Conservation (phyloP, 2,888 invertebrate genomes). For the Dioctria linearis region DNA sequence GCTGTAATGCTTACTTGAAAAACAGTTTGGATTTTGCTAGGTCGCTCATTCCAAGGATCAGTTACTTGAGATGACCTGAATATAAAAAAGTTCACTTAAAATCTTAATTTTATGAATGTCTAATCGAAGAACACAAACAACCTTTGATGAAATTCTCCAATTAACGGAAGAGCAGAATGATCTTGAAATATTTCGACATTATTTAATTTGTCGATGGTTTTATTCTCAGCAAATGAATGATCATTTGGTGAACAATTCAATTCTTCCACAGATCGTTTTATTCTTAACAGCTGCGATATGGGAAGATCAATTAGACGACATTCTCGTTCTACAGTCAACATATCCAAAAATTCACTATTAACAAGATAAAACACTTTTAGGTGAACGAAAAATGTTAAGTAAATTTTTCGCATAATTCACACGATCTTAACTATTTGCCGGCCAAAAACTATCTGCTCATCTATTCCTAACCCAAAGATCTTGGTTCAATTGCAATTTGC, state of each 20-base stretch:
- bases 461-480: neutral
- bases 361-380: neutral
- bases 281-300: constrained; percentile 78
- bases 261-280: constrained; percentile 70
- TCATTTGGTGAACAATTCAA: constrained; percentile 59
- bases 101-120: neutral
- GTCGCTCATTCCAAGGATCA: constrained; percentile 66
- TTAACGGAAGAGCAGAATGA: constrained; percentile 62
- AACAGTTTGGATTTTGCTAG: constrained; percentile 80
- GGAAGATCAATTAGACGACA: constrained; percentile 77
- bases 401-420: neutral
- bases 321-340: constrained; percentile 51
- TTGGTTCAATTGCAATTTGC: neutral
- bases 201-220: neutral
- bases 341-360: neutral
- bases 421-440: neutral
- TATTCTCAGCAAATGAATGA: neutral
- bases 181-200: constrained; percentile 14
- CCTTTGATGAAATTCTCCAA: constrained; percentile 11
- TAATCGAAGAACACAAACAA: neutral
- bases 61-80: constrained; percentile 57
- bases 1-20: constrained; percentile 86
- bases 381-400: neutral
- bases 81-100: neutral
- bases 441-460: neutral